These are phyloP conservation scores for Tenthredo distinguenda DNA, from an alignment of 2,888 invertebrate species.

Conservation along the genomic window DNA sequence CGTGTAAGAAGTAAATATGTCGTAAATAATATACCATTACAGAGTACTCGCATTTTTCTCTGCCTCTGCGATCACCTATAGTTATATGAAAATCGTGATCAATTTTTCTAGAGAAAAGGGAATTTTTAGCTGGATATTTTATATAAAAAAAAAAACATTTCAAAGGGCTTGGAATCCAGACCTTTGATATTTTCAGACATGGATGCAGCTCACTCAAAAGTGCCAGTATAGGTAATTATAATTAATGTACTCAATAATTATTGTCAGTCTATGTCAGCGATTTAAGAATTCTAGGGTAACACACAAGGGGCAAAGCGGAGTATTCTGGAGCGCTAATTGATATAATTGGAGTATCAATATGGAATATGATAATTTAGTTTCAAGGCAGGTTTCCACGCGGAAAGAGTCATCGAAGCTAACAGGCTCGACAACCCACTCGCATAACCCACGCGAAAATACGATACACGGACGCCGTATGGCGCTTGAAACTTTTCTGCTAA, in stretches of 20 bases:
- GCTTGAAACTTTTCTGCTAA: slow-evolving; percentile 37
- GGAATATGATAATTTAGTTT: slow-evolving; percentile 12
- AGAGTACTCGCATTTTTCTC: not conserved
- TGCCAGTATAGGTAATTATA: not conserved
- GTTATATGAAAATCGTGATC: not conserved
- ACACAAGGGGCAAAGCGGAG: not conserved
- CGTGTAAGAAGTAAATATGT: not conserved
- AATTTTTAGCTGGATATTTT: not conserved
- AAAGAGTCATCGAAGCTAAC: slow-evolving; percentile 12
- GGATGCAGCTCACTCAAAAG: not conserved
- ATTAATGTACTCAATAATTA: not conserved
- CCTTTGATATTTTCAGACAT: not conserved
- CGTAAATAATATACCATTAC: not conserved
- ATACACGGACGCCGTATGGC: slow-evolving; percentile 38
- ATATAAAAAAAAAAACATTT: not conserved
- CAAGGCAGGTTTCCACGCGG: slow-evolving; percentile 36
- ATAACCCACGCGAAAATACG: slow-evolving; percentile 43
- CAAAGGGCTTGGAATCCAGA: not conserved
- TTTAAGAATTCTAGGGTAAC: not conserved
- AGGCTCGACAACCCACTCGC: slow-evolving; percentile 32
- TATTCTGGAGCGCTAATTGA: slow-evolving; percentile 1
- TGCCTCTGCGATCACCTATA: not conserved
- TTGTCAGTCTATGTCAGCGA: not conserved
- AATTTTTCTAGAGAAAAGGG: slow-evolving; percentile 2
- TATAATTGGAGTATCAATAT: not conserved